phyloP scores from a whole-genome alignment of 2,888 invertebrate species.

The Dioctria linearis region DNA sequence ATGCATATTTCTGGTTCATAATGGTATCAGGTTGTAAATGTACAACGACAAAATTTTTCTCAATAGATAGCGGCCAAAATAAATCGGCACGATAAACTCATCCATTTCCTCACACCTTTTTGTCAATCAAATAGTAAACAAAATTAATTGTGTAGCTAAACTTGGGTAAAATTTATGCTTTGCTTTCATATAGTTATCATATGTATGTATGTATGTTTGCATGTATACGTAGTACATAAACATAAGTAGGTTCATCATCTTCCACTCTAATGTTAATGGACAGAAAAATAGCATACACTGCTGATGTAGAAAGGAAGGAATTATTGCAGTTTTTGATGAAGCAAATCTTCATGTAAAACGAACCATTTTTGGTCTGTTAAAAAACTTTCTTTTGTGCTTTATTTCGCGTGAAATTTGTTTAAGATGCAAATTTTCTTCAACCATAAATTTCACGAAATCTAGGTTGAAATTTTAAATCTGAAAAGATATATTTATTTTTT shows the following conservation, averaged over 20 bases:
- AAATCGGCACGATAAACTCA: neutral
- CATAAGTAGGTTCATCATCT: too few species aligned
- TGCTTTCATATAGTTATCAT: neutral
- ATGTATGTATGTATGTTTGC: too few species aligned
- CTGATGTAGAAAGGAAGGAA: neutral
- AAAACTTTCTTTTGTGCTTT: constrained; percentile 45
- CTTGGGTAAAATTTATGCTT: neutral
- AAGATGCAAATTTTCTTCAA: constrained; percentile 29
- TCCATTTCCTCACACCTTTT: neutral
- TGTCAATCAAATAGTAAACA: neutral
- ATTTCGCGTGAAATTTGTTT: constrained; percentile 46
- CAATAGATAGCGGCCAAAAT: neutral
- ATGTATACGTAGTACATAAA: too few species aligned
- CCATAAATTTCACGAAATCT: constrained; percentile 40
- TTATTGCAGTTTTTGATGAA: constrained; percentile 17
- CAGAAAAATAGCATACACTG: too few species aligned
- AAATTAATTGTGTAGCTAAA: neutral
- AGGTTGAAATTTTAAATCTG: constrained; percentile 12
- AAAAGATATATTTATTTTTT: neutral
- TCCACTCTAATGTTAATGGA: too few species aligned
- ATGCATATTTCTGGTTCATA: neutral
- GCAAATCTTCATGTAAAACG: constrained; percentile 29
- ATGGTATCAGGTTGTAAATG: neutral
- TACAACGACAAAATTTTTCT: neutral
- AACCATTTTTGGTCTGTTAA: neutral